phyloP scores from a whole-genome alignment of 2,888 invertebrate species.

The Folsomia candida region DNA sequence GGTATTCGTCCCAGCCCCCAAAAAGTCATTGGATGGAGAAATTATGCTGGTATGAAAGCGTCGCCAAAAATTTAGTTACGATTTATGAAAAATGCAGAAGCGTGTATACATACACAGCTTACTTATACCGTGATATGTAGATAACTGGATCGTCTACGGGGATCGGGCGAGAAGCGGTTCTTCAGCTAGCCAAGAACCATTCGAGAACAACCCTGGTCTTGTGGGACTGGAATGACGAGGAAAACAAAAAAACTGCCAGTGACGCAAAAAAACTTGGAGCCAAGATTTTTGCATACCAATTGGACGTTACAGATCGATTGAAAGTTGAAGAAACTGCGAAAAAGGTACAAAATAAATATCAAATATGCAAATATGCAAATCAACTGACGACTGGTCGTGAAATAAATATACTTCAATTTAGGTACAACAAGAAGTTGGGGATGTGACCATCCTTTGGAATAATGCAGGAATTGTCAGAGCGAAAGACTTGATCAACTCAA shows the following conservation, averaged over 20 bases:
- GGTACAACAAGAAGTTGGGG: constrained; percentile 60
- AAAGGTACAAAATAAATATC: no score
- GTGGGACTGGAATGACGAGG: constrained; percentile 63
- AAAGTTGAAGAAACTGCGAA: constrained; percentile 52
- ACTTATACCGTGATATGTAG: no score
- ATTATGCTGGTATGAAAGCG: constrained; percentile 26
- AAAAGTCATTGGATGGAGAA: constrained; percentile 24
- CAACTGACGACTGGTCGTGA: no score
- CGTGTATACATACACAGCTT: no score
- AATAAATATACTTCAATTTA: constrained; percentile 29
- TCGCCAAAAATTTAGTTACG: no score
- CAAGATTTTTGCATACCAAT: constrained; percentile 58
- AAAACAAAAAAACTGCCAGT: constrained; percentile 59
- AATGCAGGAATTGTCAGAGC: constrained; percentile 71
- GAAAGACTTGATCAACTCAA: constrained; percentile 52
- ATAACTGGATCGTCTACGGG: constrained; percentile 69
- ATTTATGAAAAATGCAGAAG: no score
- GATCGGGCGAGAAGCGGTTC: constrained; percentile 64
- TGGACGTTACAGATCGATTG: constrained; percentile 61
- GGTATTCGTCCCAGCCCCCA: constrained; percentile 3
- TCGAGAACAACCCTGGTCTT: constrained; percentile 63
- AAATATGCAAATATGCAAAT: no score
- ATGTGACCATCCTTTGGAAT: constrained; percentile 66
- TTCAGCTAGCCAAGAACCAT: constrained; percentile 58
- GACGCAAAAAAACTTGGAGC: constrained; percentile 58